Conservation (phyloP, 2,888 invertebrate genomes). For the Noctua comes region DNA sequence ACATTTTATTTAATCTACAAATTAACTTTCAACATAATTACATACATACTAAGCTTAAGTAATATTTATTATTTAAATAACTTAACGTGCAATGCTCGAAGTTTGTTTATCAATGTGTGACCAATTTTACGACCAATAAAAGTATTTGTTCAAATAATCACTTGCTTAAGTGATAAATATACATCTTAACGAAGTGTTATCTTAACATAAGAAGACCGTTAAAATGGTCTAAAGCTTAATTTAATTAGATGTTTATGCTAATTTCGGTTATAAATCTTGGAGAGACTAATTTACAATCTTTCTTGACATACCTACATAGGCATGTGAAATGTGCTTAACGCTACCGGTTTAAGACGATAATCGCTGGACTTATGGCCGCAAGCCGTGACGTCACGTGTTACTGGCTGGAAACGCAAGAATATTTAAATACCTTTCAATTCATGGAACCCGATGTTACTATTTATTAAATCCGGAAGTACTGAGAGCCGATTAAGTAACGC, state of each 20-base stretch:
- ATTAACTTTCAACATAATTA: background rate
- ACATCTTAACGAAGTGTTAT: conserved; percentile 42
- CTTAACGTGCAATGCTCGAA: conserved; percentile 6
- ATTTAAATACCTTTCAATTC: conserved; percentile 50
- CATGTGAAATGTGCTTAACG: conserved; percentile 42
- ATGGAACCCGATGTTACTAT: conserved; percentile 27
- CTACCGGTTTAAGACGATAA: conserved; percentile 39
- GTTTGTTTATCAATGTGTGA: conserved; percentile 36
- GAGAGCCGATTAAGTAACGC: conserved; percentile 56
- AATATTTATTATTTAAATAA: conserved; percentile 1
- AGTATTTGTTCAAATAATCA: conserved; percentile 57
- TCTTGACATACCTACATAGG: conserved; percentile 17
- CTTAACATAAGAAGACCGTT: conserved; percentile 29
- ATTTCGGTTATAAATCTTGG: conserved; percentile 36
- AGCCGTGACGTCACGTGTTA: conserved; percentile 34
- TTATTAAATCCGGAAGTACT: conserved; percentile 34
- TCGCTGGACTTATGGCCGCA: conserved; percentile 44
- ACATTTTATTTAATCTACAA: background rate
- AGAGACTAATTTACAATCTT: conserved; percentile 29
- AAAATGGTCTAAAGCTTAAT: conserved; percentile 34
- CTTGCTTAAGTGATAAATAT: conserved; percentile 39
- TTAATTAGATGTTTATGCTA: conserved; percentile 46
- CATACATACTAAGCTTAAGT: background rate
- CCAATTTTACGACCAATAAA: conserved; percentile 53
- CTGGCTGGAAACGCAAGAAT: conserved; percentile 35